Conservation (phyloP, 2,888 invertebrate genomes). For the Platypus cylindrus region DNA sequence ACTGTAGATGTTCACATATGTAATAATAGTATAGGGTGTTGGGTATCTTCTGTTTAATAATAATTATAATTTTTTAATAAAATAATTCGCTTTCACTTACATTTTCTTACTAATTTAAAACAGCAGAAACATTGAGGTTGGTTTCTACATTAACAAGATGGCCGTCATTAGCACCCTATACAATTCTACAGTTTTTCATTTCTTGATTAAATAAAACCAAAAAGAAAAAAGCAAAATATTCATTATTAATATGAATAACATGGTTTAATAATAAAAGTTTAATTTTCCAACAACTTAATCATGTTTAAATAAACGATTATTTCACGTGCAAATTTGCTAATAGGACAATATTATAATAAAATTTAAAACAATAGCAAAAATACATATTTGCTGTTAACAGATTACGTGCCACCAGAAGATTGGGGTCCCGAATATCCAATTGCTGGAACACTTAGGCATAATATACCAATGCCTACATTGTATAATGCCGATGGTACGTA, state of each 20-base stretch:
- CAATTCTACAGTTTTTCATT: slow-evolving; percentile 6
- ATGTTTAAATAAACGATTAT: too few relatives aligned
- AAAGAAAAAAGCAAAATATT: slow-evolving; percentile 1
- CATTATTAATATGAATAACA: too few relatives aligned
- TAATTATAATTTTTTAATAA: too few relatives aligned
- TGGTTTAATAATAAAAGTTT: too few relatives aligned
- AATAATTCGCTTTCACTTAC: too few relatives aligned
- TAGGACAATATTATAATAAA: too few relatives aligned
- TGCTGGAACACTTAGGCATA: slow-evolving; percentile 39
- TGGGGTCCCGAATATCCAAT: slow-evolving; percentile 53
- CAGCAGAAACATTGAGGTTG: background rate
- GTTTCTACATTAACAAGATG: background rate
- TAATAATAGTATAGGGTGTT: slow-evolving; percentile 14
- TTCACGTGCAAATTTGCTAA: too few relatives aligned
- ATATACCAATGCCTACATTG: slow-evolving; percentile 68
- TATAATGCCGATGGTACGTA: slow-evolving; percentile 59
- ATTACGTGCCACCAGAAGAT: slow-evolving; percentile 41
- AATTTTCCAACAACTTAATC: too few relatives aligned
- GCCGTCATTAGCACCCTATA: slow-evolving; percentile 5
- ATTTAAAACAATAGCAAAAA: background rate
- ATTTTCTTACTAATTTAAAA: too few relatives aligned
- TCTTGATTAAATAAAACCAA: background rate
- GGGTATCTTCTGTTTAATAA: slow-evolving; percentile 5
- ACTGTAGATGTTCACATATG: slow-evolving; percentile 6
- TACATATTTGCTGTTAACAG: slow-evolving; percentile 24